Evolutionary conservation across 2,797 vertebrate species (phyloP), one percentile per base, ranked within the genome.

Genomic region (Phoxinus dragarum): DNA sequence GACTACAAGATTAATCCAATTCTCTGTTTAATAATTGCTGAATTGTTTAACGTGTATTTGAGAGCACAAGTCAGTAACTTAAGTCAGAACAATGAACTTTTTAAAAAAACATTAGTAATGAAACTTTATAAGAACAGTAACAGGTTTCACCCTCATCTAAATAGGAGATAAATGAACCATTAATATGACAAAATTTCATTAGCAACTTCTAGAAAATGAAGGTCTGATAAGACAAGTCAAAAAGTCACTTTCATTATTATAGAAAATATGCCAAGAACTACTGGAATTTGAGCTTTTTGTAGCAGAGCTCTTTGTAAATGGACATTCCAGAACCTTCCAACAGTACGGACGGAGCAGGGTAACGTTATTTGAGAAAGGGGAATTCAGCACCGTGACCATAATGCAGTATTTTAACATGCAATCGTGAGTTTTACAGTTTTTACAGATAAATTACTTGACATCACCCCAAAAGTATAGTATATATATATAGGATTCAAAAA

Each of bases 241-340:
- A 54, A 81, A 47, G 38, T 2, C 10, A 83, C 44, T 66, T 75
- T n/a, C 16, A 54, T 68, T 16, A 54, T 76, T 40, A 61, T 1
- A 73, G 59, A 75, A 87, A 73, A 10, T 68, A 74, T 80, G 47
- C 59, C 31, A 74, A 80, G 49, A 67, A 66, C 59, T 67, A 66
- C 42, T 12, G 54, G 75, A 47, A 66, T 80, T 21, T 23, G 6
- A 59, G 74, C 17, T 83, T 59, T 83, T 47, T 73, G 52, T 47
- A 82, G 56, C 49, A 16, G 44, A 42, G 64, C 49, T 52, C 59
- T 76, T 79, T 64, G 76, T 31, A 67, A 84, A 76, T 27, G 16
- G 61, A 84, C 72, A 84, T 76, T 76, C 73, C 72, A 69, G 64
- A 77, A 44, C 16, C n/a, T 69, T 84, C 38, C 38, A 40, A 68